Base-by-base conservation (phyloP, 2,797 vertebrate genomes). In the Enteromius argenteus region DNA sequence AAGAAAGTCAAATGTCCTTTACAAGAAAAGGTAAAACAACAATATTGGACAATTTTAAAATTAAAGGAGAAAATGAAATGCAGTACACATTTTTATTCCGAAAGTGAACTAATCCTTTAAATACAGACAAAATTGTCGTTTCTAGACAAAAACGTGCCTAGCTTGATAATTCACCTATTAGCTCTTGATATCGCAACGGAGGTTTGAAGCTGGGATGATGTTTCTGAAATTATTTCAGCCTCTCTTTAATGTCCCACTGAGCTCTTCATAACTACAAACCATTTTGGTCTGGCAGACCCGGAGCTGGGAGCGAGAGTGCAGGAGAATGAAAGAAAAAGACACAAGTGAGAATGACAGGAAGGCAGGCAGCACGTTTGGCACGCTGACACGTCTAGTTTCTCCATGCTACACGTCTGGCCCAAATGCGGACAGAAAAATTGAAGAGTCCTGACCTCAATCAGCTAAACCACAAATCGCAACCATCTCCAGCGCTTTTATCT, bases 271-370 rank as follows among this genome's bases (percentile, higher is more conserved):
- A 60, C 68, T 76, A 86, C 79, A 83, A 86, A 76, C 80, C 83
- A 85, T 81, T 75, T 78, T 86, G 83, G 79, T 84, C 85, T 86
- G 92, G 92, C 91, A 86, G 90, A 91, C 86, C 88, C 84, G 87
- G 21, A 46, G 74, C 44, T 67, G 51, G 74, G 37, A 79, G 80
- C 75, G 32, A 64, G 35, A 83, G 53, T 58, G 73, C 44, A 68
- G 71, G 60, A 85, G 79, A 79, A 30, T 51, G 74, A 89, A 80
- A 89, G 49, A 39, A 72, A 83, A 87, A 89, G 89, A 60, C 32
- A 78, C 32, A 58, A 84, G 82, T 78, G 74, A 62, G 58, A 83
- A 75, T 76, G 73, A 64, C 21, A 71, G 64, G 76, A 46, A 56
- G 80, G 11, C 83, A 81, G 80, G 76, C 81, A 88, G 83, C 82